Percentiles rank a stretch among this genome's conserved stretches.
Evolutionary conservation across 2,113 vertebrate species (phyloP).

Genomic region (Scopus umbretta): DNA sequence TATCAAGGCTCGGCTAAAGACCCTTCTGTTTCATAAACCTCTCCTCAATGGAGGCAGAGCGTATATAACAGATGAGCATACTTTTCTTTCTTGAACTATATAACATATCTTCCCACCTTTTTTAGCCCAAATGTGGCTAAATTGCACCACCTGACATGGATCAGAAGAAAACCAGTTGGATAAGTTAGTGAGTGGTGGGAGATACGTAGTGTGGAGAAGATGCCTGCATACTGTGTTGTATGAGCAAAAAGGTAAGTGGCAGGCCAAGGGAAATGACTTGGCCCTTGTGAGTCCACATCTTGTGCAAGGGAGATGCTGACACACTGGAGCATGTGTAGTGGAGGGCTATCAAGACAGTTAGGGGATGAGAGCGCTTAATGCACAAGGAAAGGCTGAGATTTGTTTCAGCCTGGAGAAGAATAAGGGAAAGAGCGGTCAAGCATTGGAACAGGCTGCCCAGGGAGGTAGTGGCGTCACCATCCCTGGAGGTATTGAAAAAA

Average conservation of each 20-base stretch:
- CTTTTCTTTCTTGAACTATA: neutral
- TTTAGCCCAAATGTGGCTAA: neutral
- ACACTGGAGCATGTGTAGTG: neutral
- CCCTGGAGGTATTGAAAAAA: too few species aligned
- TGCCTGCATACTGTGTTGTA: neutral
- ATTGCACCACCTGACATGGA: neutral
- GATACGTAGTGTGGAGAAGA: neutral
- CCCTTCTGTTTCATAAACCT: neutral
- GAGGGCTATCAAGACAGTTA: neutral
- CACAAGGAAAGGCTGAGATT: neutral
- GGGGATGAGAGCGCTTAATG: neutral
- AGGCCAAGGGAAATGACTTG: neutral
- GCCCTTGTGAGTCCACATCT: neutral
- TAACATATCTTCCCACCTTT: fast-evolving
- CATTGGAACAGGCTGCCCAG: too few species aligned
- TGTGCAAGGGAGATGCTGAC: neutral
- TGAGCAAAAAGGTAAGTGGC: neutral
- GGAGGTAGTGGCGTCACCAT: too few species aligned
- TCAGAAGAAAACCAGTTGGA: neutral
- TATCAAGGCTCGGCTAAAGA: neutral
- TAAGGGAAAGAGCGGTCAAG: too few species aligned
- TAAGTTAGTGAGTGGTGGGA: neutral
- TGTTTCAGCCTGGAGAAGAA: neutral
- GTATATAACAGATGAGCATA: neutral
- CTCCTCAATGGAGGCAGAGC: neutral